Evolutionary conservation across 2,888 invertebrate species (phyloP).

Genomic region (Drosophila putrida): DNA sequence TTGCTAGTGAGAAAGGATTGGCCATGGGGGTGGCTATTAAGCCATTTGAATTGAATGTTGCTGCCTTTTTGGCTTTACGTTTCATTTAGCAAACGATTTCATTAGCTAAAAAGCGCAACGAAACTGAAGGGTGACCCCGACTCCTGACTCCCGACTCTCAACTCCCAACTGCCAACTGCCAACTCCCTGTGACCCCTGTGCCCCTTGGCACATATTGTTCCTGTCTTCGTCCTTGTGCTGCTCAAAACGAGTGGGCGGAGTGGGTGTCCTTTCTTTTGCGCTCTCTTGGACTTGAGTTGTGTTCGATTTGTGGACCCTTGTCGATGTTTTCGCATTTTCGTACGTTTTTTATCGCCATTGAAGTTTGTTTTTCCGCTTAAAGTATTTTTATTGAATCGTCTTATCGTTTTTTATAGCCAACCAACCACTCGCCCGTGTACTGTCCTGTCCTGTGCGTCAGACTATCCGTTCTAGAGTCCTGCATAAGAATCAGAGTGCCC

Average conservation of each 20-base stretch:
- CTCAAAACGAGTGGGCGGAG: conserved; percentile 65
- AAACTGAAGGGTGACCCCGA: conserved; percentile 37
- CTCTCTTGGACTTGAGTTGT: conserved; percentile 41
- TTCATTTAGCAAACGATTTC: conserved; percentile 84
- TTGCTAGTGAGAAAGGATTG: conserved; percentile 35
- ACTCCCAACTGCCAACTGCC: neutral
- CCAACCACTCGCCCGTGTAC: conserved; percentile 52
- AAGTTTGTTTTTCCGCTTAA: conserved; percentile 85
- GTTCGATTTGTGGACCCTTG: conserved; percentile 58
- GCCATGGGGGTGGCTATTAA: conserved; percentile 16
- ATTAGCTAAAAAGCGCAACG: conserved; percentile 81
- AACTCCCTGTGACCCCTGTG: neutral
- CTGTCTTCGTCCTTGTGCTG: conserved; percentile 40
- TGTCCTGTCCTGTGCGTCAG: conserved; percentile 56
- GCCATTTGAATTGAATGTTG: conserved; percentile 37
- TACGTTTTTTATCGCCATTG: conserved; percentile 72
- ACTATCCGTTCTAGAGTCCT: conserved; percentile 3
- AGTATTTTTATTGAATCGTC: conserved; percentile 82
- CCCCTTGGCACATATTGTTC: conserved; percentile 47
- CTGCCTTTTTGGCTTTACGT: conserved; percentile 77
- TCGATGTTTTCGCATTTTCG: conserved; percentile 35
- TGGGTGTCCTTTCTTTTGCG: neutral
- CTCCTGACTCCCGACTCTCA: neutral
- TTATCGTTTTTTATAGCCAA: conserved; percentile 81
- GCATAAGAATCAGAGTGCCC: neutral